phyloP scores from a whole-genome alignment of 2,888 invertebrate genomes.

The Endotricha flammealis region DNA sequence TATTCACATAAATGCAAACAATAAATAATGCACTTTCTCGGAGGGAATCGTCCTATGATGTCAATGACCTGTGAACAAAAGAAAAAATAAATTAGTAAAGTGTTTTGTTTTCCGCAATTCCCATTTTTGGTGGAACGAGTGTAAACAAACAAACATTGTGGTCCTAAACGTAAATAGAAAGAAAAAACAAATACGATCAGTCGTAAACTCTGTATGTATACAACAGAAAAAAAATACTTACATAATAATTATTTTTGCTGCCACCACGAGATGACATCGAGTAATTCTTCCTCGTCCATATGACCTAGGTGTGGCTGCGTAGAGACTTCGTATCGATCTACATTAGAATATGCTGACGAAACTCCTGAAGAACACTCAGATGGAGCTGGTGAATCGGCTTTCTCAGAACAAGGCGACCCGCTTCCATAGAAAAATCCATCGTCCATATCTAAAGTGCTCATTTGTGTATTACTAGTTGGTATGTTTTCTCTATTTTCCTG shows the following conservation, averaged over 20 bases:
- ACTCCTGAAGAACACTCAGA: constrained; percentile 82
- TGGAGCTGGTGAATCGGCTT: constrained; percentile 85
- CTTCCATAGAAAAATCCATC: constrained; percentile 71
- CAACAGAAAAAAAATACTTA: constrained; percentile 34
- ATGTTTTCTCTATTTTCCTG: constrained; percentile 70
- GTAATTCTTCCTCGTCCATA: constrained; percentile 92
- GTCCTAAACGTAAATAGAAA: too few species aligned
- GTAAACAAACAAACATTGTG: too few species aligned
- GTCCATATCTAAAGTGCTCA: constrained; percentile 69
- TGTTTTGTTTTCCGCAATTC: background rate
- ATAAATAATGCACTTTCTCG: constrained; percentile 57
- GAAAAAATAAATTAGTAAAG: constrained; percentile 27
- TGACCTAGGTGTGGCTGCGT: constrained; percentile 80
- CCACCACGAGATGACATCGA: constrained; percentile 92
- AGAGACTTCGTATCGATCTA: constrained; percentile 61
- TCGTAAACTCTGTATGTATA: too few species aligned
- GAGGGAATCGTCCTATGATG: constrained; percentile 61
- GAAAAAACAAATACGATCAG: too few species aligned
- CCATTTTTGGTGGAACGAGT: background rate
- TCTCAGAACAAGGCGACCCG: constrained; percentile 81
- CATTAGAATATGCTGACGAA: constrained; percentile 66
- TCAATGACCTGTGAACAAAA: constrained; percentile 55
- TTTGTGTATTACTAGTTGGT: constrained; percentile 53
- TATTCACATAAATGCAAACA: constrained; percentile 54
- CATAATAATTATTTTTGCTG: constrained; percentile 80